phyloP scores from a whole-genome alignment of 2,113 vertebrate genomes.

The Cheirogaleus medius region DNA sequence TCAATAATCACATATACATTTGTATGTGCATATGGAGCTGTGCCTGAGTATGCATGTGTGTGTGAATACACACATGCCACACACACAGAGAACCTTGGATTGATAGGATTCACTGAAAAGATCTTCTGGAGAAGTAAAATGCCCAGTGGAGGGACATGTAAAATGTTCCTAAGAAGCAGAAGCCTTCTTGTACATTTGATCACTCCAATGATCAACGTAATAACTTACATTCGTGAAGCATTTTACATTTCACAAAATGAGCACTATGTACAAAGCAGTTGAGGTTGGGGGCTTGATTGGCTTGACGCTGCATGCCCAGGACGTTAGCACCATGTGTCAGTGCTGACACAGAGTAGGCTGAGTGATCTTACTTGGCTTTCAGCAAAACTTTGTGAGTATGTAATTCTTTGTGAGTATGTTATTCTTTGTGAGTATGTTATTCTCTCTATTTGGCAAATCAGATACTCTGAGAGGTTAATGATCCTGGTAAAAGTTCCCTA shows the following conservation, averaged over 20 bases:
- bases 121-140: not conserved
- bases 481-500: not conserved
- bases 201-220: not conserved
- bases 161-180: not conserved
- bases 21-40: not conserved
- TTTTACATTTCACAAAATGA: not conserved
- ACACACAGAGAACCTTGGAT: not conserved
- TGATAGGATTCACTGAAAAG: not conserved
- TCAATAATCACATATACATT: not conserved
- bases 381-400: not conserved
- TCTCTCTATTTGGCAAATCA: not conserved
- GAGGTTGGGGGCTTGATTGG: no score
- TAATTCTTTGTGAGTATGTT: not conserved
- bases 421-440: no score
- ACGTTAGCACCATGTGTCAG: not conserved
- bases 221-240: not conserved
- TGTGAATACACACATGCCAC: not conserved
- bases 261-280: not conserved
- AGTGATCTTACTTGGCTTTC: not conserved
- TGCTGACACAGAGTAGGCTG: not conserved
- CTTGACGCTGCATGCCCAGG: rapidly evolving
- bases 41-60: not conserved
- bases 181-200: not conserved
- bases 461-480: not conserved
- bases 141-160: no score